These are phyloP conservation scores for Fregetta grallaria DNA, from an alignment of 2,113 vertebrate genomes.

Conservation along the genomic window DNA sequence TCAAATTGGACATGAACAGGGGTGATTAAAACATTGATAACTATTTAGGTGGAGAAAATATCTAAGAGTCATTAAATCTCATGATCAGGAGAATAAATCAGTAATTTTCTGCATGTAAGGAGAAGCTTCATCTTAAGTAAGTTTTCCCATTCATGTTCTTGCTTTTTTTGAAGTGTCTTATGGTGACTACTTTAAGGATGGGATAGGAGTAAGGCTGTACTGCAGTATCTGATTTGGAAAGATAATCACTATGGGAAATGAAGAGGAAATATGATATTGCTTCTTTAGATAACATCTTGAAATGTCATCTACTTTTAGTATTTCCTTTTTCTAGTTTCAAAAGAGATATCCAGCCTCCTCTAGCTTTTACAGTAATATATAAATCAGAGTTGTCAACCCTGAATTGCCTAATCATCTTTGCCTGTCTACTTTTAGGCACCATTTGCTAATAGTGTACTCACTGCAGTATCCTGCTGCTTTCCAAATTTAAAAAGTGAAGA, in stretches of 20 bases:
- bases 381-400: neutral
- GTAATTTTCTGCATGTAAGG: neutral
- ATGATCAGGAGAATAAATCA: neutral
- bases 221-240: neutral
- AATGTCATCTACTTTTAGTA: neutral
- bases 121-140: neutral
- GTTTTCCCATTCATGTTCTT: neutral
- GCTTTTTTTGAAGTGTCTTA: neutral
- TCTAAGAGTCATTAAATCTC: neutral
- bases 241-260: neutral
- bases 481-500: conserved; percentile 17
- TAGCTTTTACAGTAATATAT: neutral
- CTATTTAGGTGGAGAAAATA: neutral
- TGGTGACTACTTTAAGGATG: neutral
- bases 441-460: neutral
- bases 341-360: neutral
- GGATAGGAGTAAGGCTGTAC: neutral
- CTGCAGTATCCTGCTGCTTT: neutral
- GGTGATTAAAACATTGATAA: neutral
- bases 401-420: conserved; percentile 12
- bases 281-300: neutral
- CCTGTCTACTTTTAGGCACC: neutral
- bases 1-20: neutral
- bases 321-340: neutral
- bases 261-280: neutral